phyloP scores from a whole-genome alignment of 2,888 invertebrate species.

The Phalera bucephala region DNA sequence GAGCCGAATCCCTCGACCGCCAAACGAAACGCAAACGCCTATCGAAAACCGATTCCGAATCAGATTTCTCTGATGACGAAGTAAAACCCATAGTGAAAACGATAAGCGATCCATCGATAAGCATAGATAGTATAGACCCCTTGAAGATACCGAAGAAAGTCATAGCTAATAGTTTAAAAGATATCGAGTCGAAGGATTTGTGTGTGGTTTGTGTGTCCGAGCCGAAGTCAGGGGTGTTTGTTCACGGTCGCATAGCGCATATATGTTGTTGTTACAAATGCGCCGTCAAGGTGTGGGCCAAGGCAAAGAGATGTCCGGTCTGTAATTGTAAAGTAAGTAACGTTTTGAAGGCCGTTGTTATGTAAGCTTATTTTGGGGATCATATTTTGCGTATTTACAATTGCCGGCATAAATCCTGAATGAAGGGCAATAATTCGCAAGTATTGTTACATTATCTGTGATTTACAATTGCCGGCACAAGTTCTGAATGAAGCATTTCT shows the following conservation, averaged over 20 bases:
- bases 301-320: conserved; percentile 85
- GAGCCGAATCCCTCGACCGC: conserved; percentile 50
- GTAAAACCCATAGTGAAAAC: conserved; percentile 60
- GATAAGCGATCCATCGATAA: conserved; percentile 67
- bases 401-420: no score
- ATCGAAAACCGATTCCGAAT: conserved; percentile 32
- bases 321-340: conserved; percentile 87
- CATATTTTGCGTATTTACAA: no score
- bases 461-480: no score
- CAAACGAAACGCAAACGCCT: conserved; percentile 44
- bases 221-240: conserved; percentile 87
- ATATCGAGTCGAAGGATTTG: conserved; percentile 52
- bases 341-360: conserved; percentile 84
- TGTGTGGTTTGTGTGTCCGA: conserved; percentile 85
- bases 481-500: no score
- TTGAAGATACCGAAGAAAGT: conserved; percentile 43
- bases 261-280: conserved; percentile 88
- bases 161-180: conserved; percentile 44
- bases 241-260: conserved; percentile 86
- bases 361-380: conserved; percentile 58
- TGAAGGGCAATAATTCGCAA: no score
- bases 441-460: no score
- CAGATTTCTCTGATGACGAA: conserved; percentile 41
- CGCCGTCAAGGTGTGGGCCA: conserved; percentile 85
- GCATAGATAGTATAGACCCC: conserved; percentile 41